These are phyloP conservation scores for Drosophila trapezifrons DNA, from an alignment of 1,140 invertebrate genomes.

Conservation along the genomic window DNA sequence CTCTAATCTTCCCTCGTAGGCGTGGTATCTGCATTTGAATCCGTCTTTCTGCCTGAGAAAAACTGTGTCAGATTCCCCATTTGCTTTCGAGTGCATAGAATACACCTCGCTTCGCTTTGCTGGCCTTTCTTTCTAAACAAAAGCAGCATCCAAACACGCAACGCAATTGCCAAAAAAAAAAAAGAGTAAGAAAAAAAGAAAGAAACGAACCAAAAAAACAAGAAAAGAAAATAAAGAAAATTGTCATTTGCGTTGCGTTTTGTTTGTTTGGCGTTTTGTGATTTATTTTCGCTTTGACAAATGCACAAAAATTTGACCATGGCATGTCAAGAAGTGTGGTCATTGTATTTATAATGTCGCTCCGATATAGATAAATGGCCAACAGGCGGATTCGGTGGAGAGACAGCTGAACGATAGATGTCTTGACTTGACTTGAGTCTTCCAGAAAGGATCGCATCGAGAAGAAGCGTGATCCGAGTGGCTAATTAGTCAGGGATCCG, in stretches of 20 bases:
- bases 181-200: background rate
- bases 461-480: conserved; percentile 45
- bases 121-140: conserved; percentile 39
- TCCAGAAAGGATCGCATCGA: conserved; percentile 34
- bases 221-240: conserved; percentile 42
- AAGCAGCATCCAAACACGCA: conserved; percentile 24
- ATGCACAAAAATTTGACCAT: conserved; percentile 82
- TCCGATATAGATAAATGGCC: conserved; percentile 74
- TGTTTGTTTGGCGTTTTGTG: conserved; percentile 72
- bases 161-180: conserved; percentile 50
- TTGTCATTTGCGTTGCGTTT: conserved; percentile 65
- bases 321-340: conserved; percentile 79
- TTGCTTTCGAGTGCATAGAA: conserved; percentile 68
- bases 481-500: conserved; percentile 54
- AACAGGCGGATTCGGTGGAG: conserved; percentile 42
- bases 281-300: conserved; percentile 81
- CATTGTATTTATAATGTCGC: conserved; percentile 78
- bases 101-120: conserved; percentile 48
- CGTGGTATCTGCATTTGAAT: conserved; percentile 44
- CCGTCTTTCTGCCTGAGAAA: conserved; percentile 42
- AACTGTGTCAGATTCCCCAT: conserved; percentile 79
- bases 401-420: conserved; percentile 42
- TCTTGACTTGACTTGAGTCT: conserved; percentile 15
- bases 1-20: conserved; percentile 56
- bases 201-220: conserved; percentile 24